Base-by-base conservation (phyloP, 2,113 vertebrate genomes). In the Macquaria australasica region DNA sequence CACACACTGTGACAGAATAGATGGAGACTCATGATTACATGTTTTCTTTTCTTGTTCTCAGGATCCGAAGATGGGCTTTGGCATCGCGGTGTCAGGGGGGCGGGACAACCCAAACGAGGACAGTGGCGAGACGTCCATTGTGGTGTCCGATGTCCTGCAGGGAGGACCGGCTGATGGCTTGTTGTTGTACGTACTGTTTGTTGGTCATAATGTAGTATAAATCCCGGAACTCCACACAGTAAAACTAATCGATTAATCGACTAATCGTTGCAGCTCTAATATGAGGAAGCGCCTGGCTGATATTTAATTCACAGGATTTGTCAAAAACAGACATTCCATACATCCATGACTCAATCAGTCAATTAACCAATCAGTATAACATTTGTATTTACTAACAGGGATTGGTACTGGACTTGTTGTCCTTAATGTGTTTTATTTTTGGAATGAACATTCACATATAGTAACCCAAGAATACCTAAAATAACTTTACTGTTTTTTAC, bases 51-150 rank as follows among this genome's bases (percentile, higher is more conserved):
- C 34, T 28, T 14, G 8, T 79, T 55, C 23, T 50, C 90, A 99
- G 97, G 97, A 99, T 92, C 92, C 97, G 10, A 99, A 99, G 94
- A 97, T 97, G 96, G 98, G 98, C 81, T 99, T 99, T 91, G 98
- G 98, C 50, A 98, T 99, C 50, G 98, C 98, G 0, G 98, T 99
- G 76, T 99, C 98, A 0, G 98, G 98, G 0, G 98, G 98, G 41
- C 96, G 96, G 94, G 98, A 99, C 94, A 99, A 99, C 92, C 98
- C 98, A 5, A 98, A 98, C 18, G 98, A 98, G 72, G 98, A 99
- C n/a, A 99, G 95, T 7, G 97, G 98, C 2, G 98, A 99, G 92
- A 97, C 94, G 0, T 99, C 98, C 0, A 99, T 99, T 1, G 95
- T 98, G 14, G 96, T 99, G 88, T 99, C 98, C 0, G 98, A 99